phyloP scores from a whole-genome alignment of 2,797 vertebrate genomes.

The Sebastes diploproa region DNA sequence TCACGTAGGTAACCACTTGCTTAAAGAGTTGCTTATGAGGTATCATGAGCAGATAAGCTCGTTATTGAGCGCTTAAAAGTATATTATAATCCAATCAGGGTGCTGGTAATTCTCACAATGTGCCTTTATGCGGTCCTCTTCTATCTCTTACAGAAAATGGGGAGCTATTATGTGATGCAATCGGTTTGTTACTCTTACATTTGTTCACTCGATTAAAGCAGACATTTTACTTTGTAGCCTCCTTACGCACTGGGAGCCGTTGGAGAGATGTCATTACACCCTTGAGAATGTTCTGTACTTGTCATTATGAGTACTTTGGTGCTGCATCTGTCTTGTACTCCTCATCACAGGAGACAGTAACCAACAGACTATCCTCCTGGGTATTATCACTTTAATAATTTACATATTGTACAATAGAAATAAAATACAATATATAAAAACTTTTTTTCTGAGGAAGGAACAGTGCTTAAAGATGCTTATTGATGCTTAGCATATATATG shows the following conservation, averaged over 20 bases:
- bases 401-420: conserved; percentile 4
- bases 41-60: background rate
- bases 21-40: background rate
- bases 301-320: conserved; percentile 34
- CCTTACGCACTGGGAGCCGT: background rate
- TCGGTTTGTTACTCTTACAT: conserved; percentile 13
- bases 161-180: background rate
- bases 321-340: conserved; percentile 10
- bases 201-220: background rate
- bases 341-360: conserved; percentile 44
- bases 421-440: background rate
- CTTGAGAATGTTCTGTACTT: conserved; percentile 40
- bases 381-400: conserved; percentile 20
- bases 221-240: conserved; percentile 4
- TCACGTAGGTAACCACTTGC: background rate
- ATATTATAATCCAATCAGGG: background rate
- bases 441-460: conserved; percentile 1
- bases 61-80: background rate
- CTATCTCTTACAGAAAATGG: background rate
- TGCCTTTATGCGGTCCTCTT: background rate
- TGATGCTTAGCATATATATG: background rate
- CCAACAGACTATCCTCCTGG: conserved; percentile 29
- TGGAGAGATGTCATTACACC: conserved; percentile 15
- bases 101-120: background rate
- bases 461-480: background rate